A percentile compares a stretch with the other conserved stretches of the same genome.
Evolutionary conservation across 2,888 invertebrate species (phyloP).

Genomic region (Litoditis marina): DNA sequence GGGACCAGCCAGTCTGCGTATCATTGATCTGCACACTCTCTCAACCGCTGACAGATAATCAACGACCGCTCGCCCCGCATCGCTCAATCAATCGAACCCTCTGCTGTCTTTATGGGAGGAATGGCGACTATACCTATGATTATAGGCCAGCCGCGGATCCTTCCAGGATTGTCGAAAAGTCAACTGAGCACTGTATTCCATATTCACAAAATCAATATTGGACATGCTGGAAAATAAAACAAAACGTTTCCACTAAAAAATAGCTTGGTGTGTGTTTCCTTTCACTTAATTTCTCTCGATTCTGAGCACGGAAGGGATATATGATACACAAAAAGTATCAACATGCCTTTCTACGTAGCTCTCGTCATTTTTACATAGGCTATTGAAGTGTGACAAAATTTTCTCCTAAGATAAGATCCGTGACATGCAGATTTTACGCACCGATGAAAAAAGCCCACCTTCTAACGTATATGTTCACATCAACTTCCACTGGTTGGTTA

Average conservation of each 20-base stretch:
- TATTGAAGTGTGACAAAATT: no score
- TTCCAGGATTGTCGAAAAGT: slow-evolving; percentile 14
- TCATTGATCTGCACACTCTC: no score
- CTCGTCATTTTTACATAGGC: not conserved
- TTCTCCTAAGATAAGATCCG: no score
- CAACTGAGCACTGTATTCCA: slow-evolving; percentile 14
- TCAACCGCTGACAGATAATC: no score
- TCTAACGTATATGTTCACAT: slow-evolving; percentile 12
- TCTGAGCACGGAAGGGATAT: not conserved
- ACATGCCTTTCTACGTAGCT: no score
- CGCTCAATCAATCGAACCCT: no score
- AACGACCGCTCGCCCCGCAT: no score
- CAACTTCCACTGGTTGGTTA: slow-evolving; percentile 9
- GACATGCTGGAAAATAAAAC: slow-evolving; percentile 3
- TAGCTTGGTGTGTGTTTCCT: no score
- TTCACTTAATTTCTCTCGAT: not conserved
- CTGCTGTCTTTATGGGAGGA: no score
- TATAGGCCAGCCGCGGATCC: slow-evolving; percentile 8
- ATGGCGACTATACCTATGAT: not conserved
- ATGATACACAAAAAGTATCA: no score
- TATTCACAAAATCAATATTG: slow-evolving; percentile 17
- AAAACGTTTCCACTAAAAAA: no score
- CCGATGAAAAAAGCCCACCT: not conserved
- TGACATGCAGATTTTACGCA: not conserved
- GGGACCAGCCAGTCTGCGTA: no score